Evolutionary conservation across 2,797 vertebrate species (phyloP), one percentile per base, ranked within the genome.

Genomic region (Pelobates cultripes): DNA sequence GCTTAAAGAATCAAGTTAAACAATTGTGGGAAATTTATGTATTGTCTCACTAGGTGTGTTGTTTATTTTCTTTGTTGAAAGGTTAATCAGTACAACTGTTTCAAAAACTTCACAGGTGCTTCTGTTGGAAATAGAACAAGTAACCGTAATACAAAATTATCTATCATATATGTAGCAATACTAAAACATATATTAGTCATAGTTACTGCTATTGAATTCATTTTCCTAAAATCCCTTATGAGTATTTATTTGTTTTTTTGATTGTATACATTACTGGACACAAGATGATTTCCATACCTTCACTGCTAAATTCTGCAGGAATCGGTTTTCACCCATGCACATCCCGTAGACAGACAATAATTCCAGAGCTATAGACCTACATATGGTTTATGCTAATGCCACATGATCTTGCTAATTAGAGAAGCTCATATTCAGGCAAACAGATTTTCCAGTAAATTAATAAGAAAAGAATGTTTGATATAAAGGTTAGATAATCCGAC

Each of bases 401-500:
- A 55, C 85, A 5, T 87, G 86, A 87, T 78, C 77, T 53, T 70
- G 53, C 82, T 91, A 90, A 92, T 94, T 92, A 88, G 86, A 86
- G 85, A 83, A 87, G 61, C 76, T 80, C 55, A 84, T 82, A 87
- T 90, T 87, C 73, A 87, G 77, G 77, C 83, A 87, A 88, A 85
- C 67, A 82, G 70, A 71, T 87, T 79, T 84, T 85, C 83, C 75
- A 85, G 85, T 87, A 86, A 91, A 89, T 90, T 89, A 75, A 76
- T 1, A 85, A 85, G 82, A 76, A 87, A 84, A 85, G 80, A 82
- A 85, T 84, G 81, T 87, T 86, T 86, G 86, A 88, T 89, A 86
- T 85, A 88, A 90, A 89, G 85, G 88, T 89, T 89, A 87, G 86
- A 89, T 90, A 89, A 91, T 88, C 68, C 76, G 85, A 73, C 88